Evolutionary conservation across 2,797 vertebrate species (phyloP).

Genomic region (Cryptoprocta ferox): DNA sequence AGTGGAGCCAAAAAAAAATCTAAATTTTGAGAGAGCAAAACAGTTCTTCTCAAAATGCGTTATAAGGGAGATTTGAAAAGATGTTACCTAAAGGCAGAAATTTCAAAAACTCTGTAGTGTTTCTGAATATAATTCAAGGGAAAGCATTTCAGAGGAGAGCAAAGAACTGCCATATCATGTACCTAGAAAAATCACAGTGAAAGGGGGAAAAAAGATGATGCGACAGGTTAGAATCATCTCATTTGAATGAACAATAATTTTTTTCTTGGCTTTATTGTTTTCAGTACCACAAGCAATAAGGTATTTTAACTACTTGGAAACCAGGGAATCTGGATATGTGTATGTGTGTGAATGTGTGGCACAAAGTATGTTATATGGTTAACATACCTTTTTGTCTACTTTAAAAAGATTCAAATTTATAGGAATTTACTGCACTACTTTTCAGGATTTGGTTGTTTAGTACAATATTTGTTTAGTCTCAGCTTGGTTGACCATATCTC

Average conservation of each 20-base stretch:
- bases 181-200: background rate
- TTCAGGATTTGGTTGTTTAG: background rate
- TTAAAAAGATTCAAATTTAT: background rate
- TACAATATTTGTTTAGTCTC: background rate
- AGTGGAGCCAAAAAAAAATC: background rate
- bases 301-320: background rate
- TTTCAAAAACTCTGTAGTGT: background rate
- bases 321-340: background rate
- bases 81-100: background rate
- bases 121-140: slow-evolving; percentile 37
- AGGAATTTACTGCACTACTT: background rate
- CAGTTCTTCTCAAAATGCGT: background rate
- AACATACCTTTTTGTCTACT: background rate
- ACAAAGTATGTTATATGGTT: background rate
- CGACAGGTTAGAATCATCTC: background rate
- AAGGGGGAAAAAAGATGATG: background rate
- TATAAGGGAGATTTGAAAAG: background rate
- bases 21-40: slow-evolving; percentile 7
- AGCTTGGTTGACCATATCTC: background rate
- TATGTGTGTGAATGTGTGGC: background rate
- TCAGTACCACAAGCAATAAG: background rate
- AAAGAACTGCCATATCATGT: background rate
- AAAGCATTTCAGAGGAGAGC: background rate
- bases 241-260: background rate
- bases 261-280: background rate